phyloP scores from a whole-genome alignment of 2,113 vertebrate species.

The Lamprologus speciosus region DNA sequence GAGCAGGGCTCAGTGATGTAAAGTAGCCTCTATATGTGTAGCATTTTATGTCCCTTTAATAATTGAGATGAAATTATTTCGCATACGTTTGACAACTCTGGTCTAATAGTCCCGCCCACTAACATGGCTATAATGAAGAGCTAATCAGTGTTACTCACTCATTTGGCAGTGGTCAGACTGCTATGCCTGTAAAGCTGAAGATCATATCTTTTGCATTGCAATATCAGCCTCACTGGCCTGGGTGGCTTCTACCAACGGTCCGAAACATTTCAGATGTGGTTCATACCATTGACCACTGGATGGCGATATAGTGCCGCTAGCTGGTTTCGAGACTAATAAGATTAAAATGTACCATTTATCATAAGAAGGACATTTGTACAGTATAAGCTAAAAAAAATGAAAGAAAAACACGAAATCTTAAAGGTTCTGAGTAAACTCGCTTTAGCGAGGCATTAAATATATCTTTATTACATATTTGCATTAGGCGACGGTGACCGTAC shows the following conservation, averaged over 20 bases:
- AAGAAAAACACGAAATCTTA: not conserved
- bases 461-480: not conserved
- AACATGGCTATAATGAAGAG: not conserved
- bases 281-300: conserved; percentile 21
- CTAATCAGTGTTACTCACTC: not conserved
- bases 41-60: not conserved
- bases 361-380: not conserved
- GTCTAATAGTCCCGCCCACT: not conserved
- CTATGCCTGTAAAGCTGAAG: not conserved
- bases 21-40: not conserved
- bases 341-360: not conserved
- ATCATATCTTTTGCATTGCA: not conserved
- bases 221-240: not conserved
- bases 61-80: not conserved
- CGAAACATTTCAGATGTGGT: not conserved
- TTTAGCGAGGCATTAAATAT: not conserved
- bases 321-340: not conserved
- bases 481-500: not conserved
- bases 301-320: not conserved
- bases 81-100: not conserved
- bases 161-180: not conserved
- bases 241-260: not conserved
- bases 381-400: not conserved
- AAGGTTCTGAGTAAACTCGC: not conserved
- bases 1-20: not conserved